phyloP scores from a whole-genome alignment of 2,797 vertebrate genomes.

The Hypotaenidia philippensis region DNA sequence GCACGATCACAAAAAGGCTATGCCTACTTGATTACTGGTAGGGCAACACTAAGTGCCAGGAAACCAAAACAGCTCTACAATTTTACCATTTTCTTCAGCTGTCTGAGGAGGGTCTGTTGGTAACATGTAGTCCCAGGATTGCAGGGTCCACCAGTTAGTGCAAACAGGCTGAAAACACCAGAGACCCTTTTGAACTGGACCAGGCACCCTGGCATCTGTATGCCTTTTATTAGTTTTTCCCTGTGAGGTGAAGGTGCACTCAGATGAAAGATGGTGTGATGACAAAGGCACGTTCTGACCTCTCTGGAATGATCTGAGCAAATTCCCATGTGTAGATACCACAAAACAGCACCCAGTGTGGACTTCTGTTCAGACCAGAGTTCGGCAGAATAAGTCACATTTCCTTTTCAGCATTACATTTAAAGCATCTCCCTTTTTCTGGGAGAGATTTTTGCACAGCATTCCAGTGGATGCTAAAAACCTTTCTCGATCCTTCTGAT shows the following conservation, averaged over 20 bases:
- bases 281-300: not conserved
- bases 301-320: not conserved
- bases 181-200: not conserved
- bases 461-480: constrained; percentile 8
- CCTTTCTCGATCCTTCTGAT: constrained; percentile 18
- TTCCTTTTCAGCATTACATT: not conserved
- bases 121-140: not conserved
- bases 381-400: not conserved
- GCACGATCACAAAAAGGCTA: not conserved
- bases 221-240: not conserved
- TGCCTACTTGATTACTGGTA: not conserved
- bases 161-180: not conserved
- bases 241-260: not conserved
- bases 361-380: not conserved
- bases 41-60: not conserved
- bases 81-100: not conserved
- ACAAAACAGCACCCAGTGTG: not conserved
- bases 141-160: not conserved
- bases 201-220: not conserved
- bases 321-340: not conserved
- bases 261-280: not conserved
- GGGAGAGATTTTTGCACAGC: not conserved
- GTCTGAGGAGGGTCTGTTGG: not conserved
- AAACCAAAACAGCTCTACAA: not conserved
- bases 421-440: not conserved